Percentiles rank a stretch among this genome's conserved stretches.
Conservation (phyloP, 2,888 invertebrate genomes). For the Nomada ferruginata region DNA sequence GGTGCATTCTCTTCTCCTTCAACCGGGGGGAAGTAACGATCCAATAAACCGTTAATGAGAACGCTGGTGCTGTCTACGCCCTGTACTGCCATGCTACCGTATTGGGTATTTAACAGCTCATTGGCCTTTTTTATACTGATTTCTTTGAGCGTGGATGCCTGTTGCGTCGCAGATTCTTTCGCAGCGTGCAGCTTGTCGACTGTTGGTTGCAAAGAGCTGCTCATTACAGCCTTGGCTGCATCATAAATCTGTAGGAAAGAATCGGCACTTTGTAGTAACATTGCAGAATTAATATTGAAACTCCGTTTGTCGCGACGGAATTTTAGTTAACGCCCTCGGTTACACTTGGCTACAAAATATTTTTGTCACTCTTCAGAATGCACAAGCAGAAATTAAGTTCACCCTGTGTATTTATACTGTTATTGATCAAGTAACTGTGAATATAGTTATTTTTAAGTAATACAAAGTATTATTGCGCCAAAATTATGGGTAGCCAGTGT, state of each 20-base stretch:
- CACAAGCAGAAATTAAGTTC: too few species aligned
- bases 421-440: too few species aligned
- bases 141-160: conserved; percentile 88
- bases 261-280: neutral
- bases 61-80: conserved; percentile 89
- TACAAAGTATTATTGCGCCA: too few species aligned
- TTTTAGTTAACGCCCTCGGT: too few species aligned
- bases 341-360: too few species aligned
- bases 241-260: conserved; percentile 78
- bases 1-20: conserved; percentile 84
- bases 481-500: too few species aligned
- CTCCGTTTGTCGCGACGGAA: too few species aligned
- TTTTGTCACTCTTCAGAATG: too few species aligned
- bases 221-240: conserved; percentile 81
- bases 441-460: too few species aligned
- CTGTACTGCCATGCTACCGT: conserved; percentile 89
- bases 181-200: conserved; percentile 83
- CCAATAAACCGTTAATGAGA: conserved; percentile 89
- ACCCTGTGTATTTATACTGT: too few species aligned
- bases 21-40: conserved; percentile 90
- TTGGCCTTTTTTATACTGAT: conserved; percentile 90
- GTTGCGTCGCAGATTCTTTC: conserved; percentile 86
- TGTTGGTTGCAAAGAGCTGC: conserved; percentile 80
- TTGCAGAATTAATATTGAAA: too few species aligned
- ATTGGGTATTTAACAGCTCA: conserved; percentile 89